A percentile compares a stretch with the other conserved stretches of the same genome.
Conservation (phyloP, 1,140 invertebrate genomes). For the Arion vulgaris region DNA sequence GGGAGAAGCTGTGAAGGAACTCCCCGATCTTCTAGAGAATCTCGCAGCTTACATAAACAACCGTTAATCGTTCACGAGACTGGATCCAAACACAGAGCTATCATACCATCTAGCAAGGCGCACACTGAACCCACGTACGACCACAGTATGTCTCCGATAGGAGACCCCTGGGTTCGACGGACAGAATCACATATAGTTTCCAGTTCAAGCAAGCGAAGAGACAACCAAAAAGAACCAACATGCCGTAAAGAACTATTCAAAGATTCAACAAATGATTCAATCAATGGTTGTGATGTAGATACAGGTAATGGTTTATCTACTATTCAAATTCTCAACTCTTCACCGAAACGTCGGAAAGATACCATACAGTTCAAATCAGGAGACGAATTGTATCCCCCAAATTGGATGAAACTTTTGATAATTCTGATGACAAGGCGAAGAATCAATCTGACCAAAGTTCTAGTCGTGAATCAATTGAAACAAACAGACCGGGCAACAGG, state of each 20-base stretch:
- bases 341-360: background rate
- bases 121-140: background rate
- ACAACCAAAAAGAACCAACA: background rate
- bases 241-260: conserved; percentile 22
- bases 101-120: background rate
- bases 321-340: conserved; percentile 15
- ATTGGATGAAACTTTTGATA: background rate
- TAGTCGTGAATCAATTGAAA: background rate
- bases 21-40: background rate
- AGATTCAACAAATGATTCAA: background rate
- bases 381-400: background rate
- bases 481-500: background rate
- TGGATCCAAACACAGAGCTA: background rate
- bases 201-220: background rate
- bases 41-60: background rate
- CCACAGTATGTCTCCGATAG: background rate
- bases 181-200: background rate
- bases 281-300: background rate
- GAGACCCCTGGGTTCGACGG: conserved; percentile 21
- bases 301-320: background rate
- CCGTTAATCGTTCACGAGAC: background rate
- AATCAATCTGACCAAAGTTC: background rate
- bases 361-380: background rate
- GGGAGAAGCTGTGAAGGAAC: background rate
- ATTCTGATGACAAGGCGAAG: background rate